Conservation (phyloP, 2,888 invertebrate genomes). For the Psylliodes chrysocephalus region DNA sequence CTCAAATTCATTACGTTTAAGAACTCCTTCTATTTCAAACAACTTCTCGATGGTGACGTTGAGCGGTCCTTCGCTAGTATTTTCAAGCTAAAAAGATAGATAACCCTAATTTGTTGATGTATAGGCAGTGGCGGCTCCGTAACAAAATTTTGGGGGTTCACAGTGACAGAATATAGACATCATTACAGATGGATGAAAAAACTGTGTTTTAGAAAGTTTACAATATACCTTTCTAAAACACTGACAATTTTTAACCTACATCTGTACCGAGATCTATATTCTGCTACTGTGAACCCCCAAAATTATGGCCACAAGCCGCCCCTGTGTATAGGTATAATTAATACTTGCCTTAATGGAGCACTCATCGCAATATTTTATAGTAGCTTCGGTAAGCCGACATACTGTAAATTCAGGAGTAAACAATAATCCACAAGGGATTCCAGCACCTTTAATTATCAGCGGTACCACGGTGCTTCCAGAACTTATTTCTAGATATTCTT, state of each 20-base stretch:
- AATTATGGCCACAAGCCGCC: too few relatives aligned
- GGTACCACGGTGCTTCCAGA: slow-evolving; percentile 44
- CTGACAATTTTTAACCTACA: too few relatives aligned
- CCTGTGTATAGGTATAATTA: not conserved
- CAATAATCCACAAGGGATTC: slow-evolving; percentile 33
- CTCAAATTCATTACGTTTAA: slow-evolving; percentile 16
- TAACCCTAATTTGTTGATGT: too few relatives aligned
- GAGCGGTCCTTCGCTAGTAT: slow-evolving; percentile 36
- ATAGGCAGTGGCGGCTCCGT: too few relatives aligned
- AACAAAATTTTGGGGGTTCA: too few relatives aligned
- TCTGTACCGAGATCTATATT: too few relatives aligned
- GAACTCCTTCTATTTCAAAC: slow-evolving; percentile 43
- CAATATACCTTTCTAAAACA: too few relatives aligned
- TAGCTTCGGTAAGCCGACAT: slow-evolving; percentile 40
- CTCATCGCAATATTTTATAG: slow-evolving; percentile 37
- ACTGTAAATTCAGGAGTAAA: slow-evolving; percentile 43
- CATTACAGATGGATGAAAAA: too few relatives aligned
- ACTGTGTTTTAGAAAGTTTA: too few relatives aligned
- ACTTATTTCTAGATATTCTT: slow-evolving; percentile 48
- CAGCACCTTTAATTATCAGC: slow-evolving; percentile 44
- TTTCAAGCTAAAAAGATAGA: slow-evolving; percentile 39
- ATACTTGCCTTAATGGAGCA: slow-evolving; percentile 34
- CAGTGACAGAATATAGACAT: too few relatives aligned
- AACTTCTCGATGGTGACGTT: slow-evolving; percentile 42
- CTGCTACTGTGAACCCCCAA: too few relatives aligned